Percentiles rank a stretch among this genome's conserved stretches.
Conservation (phyloP, 64 coral and sea anemone species). For the Porites lutea region DNA sequence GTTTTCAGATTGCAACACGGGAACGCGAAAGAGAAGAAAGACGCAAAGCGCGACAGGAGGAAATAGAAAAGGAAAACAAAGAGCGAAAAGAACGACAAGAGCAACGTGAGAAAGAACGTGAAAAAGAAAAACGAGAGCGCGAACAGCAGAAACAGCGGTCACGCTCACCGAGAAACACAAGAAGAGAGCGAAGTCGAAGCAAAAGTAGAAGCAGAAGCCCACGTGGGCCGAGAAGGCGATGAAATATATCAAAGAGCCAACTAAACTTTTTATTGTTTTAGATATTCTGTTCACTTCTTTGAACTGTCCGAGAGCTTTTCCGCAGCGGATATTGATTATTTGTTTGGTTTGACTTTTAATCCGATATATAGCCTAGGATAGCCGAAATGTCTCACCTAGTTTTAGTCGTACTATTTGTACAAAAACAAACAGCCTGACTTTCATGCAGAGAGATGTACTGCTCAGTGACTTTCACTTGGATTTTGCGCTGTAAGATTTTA, state of each 20-base stretch:
- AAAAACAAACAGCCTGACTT: no score
- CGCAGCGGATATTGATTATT: background rate
- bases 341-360: background rate
- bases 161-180: conserved; percentile 40
- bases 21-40: conserved; percentile 73
- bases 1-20: conserved; percentile 62
- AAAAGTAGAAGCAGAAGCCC: conserved; percentile 73
- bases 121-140: conserved; percentile 40
- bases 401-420: no score
- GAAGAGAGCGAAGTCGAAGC: conserved; percentile 59
- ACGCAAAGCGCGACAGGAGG: conserved; percentile 61
- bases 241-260: background rate
- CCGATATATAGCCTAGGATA: background rate
- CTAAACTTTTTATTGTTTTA: conserved; percentile 33
- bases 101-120: conserved; percentile 61
- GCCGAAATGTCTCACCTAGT: no score
- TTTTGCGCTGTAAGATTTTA: no score
- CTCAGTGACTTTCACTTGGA: no score
- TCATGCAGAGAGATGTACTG: no score
- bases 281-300: background rate
- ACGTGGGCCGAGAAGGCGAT: conserved; percentile 16
- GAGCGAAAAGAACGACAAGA: conserved; percentile 63
- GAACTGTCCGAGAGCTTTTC: background rate
- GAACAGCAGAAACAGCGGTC: conserved; percentile 34
- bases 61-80: conserved; percentile 68